Conservation (phyloP, 2,113 vertebrate species). For the Lagopus leucura region DNA sequence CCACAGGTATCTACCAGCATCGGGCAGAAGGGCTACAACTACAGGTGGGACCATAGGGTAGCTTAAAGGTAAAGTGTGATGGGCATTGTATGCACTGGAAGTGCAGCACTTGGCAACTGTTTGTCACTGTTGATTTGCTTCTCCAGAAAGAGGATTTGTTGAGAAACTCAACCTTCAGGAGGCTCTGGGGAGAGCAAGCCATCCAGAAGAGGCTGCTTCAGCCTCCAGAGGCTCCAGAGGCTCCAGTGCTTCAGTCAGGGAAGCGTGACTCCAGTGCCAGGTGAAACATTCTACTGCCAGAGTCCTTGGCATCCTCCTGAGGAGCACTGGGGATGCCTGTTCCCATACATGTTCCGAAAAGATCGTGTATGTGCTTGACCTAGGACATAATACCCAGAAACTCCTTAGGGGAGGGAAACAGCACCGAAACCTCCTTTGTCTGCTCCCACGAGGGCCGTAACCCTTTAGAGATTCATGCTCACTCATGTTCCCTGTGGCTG, state of each 20-base stretch:
- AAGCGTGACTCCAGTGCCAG: accelerated
- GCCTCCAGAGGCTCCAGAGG: accelerated
- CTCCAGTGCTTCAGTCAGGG: accelerated
- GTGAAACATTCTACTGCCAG: accelerated
- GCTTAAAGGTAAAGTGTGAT: accelerated
- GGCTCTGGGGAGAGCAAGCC: not conserved
- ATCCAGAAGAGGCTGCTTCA: not conserved
- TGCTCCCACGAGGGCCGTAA: not conserved
- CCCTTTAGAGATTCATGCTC: not conserved
- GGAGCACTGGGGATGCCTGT: not conserved
- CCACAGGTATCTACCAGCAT: accelerated
- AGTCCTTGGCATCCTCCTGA: accelerated
- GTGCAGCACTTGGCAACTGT: not conserved
- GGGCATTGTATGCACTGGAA: accelerated
- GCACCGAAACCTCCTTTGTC: not conserved
- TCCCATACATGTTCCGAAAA: not conserved
- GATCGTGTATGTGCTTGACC: not conserved
- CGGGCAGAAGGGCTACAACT: accelerated
- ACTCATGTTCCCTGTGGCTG: not conserved
- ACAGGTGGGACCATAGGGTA: accelerated
- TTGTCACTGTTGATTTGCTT: not conserved
- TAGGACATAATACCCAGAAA: not conserved
- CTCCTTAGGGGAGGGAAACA: not conserved
- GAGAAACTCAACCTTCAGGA: not conserved
- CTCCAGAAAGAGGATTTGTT: not conserved